phyloP scores from a whole-genome alignment of 2,888 invertebrate species.

The Saturnia japonica region DNA sequence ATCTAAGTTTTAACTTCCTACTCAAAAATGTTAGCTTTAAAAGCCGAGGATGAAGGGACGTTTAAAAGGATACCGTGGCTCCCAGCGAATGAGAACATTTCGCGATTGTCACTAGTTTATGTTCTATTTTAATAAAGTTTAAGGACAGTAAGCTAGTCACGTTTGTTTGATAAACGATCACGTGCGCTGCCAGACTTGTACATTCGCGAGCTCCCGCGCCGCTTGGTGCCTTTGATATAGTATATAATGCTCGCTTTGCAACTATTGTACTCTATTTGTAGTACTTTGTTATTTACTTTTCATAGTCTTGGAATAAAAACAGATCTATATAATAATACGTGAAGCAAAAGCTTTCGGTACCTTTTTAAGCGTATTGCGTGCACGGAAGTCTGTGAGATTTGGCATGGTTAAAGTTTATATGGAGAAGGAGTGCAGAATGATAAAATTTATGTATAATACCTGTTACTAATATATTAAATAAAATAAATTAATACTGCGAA shows the following conservation, averaged over 20 bases:
- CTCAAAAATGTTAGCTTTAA: background rate
- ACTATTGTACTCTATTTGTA: conserved; percentile 12
- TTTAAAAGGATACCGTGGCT: background rate
- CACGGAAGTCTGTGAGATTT: too few species aligned
- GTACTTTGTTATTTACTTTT: background rate
- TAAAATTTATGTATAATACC: background rate
- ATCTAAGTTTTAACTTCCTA: background rate
- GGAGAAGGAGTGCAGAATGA: too few species aligned
- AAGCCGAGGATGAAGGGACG: background rate
- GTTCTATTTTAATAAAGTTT: conserved; percentile 13
- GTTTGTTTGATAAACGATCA: conserved; percentile 31
- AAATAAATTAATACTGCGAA: too few species aligned
- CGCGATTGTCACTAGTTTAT: background rate
- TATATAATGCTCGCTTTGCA: conserved; percentile 11
- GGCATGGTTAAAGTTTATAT: too few species aligned
- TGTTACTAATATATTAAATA: too few species aligned
- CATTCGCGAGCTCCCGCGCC: background rate
- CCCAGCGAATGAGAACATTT: background rate
- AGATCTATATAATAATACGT: too few species aligned
- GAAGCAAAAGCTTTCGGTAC: too few species aligned
- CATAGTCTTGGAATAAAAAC: background rate
- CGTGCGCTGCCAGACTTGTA: conserved; percentile 20
- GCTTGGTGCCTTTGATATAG: conserved; percentile 9
- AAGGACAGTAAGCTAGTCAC: conserved; percentile 27
- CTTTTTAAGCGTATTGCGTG: too few species aligned